Evolutionary conservation across 2,113 vertebrate genomes (phyloP).

Genomic region (Dicaeum eximium): DNA sequence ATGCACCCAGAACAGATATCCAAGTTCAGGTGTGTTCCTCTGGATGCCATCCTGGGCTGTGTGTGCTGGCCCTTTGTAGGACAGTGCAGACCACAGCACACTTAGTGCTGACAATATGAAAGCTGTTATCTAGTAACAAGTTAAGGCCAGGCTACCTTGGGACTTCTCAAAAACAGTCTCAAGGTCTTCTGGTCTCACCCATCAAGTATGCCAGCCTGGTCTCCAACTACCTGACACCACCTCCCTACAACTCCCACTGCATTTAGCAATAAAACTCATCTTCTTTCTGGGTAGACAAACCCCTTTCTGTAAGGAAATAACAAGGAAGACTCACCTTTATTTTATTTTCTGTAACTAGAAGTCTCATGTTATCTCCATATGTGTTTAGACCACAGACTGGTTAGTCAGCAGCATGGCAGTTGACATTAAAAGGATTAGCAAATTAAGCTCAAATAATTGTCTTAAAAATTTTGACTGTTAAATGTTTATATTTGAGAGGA

Average conservation of each 20-base stretch:
- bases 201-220: neutral
- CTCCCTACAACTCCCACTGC: neutral
- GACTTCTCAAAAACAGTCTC: neutral
- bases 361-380: neutral
- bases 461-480: conserved; percentile 46
- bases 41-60: neutral
- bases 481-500: conserved; percentile 61
- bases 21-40: neutral
- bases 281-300: neutral
- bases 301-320: neutral
- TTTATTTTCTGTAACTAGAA: neutral
- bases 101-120: neutral
- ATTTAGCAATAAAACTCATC: neutral
- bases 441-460: conserved; percentile 59
- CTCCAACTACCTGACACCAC: neutral
- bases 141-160: neutral
- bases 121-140: neutral
- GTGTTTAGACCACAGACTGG: neutral
- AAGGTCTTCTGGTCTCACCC: neutral
- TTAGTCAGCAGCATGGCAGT: neutral
- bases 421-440: conserved; percentile 59
- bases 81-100: neutral
- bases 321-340: neutral
- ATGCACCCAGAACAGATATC: neutral
- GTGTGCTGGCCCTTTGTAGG: neutral